These are phyloP conservation scores for Tenualosa ilisha DNA, from an alignment of 2,797 vertebrate species.

Conservation along the genomic window DNA sequence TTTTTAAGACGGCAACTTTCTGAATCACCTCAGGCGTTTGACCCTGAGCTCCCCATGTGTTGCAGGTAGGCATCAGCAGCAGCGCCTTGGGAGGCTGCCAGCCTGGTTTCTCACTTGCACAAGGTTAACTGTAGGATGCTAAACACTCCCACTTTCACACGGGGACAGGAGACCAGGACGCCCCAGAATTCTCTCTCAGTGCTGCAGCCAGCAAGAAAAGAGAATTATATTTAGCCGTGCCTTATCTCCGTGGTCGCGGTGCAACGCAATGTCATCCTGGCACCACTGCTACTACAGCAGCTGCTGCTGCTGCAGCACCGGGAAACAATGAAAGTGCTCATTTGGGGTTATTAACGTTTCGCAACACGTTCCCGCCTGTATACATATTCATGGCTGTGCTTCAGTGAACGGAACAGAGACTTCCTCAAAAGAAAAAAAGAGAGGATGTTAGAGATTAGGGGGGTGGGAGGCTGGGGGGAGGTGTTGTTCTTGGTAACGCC, in stretches of 20 bases:
- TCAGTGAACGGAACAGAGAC: slow-evolving; percentile 1
- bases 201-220: neutral
- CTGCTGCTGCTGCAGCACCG: neutral
- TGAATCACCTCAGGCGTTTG: neutral
- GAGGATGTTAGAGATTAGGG: neutral
- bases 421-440: slow-evolving; percentile 1
- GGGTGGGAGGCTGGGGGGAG: neutral
- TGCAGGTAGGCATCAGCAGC: neutral
- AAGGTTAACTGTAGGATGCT: slow-evolving; percentile 41
- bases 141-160: slow-evolving; percentile 22
- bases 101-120: slow-evolving; percentile 31
- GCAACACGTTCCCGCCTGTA: neutral
- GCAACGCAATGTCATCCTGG: neutral
- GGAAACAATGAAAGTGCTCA: slow-evolving; percentile 25
- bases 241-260: neutral
- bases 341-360: slow-evolving; percentile 25
- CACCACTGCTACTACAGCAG: neutral
- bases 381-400: slow-evolving; percentile 19
- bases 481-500: neutral
- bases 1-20: neutral
- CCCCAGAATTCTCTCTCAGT: neutral
- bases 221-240: neutral
- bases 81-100: slow-evolving; percentile 32
- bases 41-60: neutral
- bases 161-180: neutral